Percentiles rank a stretch among this genome's conserved stretches.
Conservation (phyloP, 1,140 invertebrate species). For the Helicoverpa zea region DNA sequence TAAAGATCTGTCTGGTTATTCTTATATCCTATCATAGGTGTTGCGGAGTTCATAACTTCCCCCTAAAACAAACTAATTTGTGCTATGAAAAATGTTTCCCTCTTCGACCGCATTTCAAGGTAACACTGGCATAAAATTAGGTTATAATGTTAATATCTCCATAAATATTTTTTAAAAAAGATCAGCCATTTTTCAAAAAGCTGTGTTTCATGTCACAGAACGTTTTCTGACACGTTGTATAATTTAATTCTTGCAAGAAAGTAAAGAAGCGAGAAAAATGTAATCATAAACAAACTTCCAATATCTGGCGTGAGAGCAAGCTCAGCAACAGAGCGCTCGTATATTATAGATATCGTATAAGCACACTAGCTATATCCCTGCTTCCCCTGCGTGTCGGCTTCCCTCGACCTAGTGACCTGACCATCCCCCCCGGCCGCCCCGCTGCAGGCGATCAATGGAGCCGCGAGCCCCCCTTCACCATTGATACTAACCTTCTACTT, state of each 20-base stretch:
- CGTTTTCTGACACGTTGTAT: constrained; percentile 57
- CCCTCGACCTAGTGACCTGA: constrained; percentile 72
- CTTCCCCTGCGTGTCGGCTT: constrained; percentile 47
- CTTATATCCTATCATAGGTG: neutral
- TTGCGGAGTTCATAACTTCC: neutral
- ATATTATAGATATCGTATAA: constrained; percentile 24
- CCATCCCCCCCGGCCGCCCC: constrained; percentile 34
- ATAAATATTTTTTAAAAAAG: constrained; percentile 45
- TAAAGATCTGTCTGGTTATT: no score
- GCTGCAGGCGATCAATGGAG: constrained; percentile 70
- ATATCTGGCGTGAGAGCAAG: constrained; percentile 51
- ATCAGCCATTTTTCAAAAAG: constrained; percentile 48
- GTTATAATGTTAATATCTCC: constrained; percentile 51
- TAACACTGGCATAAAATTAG: constrained; percentile 46
- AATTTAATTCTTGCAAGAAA: constrained; percentile 55
- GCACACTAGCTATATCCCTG: constrained; percentile 38
- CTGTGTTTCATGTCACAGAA: constrained; percentile 55
- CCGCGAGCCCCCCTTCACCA: constrained; percentile 50
- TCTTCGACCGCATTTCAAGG: constrained; percentile 35
- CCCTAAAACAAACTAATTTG: neutral
- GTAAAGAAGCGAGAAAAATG: constrained; percentile 53
- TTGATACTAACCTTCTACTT: constrained; percentile 47
- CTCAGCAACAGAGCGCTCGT: constrained; percentile 41
- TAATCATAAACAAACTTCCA: constrained; percentile 54
- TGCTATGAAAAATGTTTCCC: constrained; percentile 37